These are phyloP conservation scores for Egretta garzetta DNA, from an alignment of 2,113 vertebrate species.

Conservation along the genomic window DNA sequence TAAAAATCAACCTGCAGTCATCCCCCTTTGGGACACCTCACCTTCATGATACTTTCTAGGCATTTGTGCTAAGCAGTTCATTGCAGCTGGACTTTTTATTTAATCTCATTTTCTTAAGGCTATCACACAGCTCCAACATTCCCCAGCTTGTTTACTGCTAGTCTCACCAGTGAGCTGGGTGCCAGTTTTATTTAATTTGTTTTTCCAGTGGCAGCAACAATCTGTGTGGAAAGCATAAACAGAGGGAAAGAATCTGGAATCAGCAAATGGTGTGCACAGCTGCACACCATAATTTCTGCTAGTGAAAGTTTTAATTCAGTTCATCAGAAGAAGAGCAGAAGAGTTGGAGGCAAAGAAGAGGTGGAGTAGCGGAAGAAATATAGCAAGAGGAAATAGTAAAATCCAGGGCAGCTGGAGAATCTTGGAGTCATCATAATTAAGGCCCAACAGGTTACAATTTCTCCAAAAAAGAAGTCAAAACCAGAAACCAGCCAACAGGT, in stretches of 20 bases:
- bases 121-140: conserved; percentile 19
- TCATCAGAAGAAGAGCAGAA: conserved; percentile 57
- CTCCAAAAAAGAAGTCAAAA: neutral
- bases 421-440: conserved; percentile 59
- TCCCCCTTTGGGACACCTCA: neutral
- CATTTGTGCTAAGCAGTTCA: conserved; percentile 5
- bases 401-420: conserved; percentile 64
- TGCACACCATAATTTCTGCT: conserved; percentile 60
- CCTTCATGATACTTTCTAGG: conserved; percentile 52
- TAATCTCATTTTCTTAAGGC: conserved; percentile 35
- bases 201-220: conserved; percentile 72
- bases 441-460: conserved; percentile 49
- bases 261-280: conserved; percentile 66
- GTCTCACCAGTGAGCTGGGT: conserved; percentile 11
- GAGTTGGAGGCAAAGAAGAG: conserved; percentile 49
- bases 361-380: conserved; percentile 63
- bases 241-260: conserved; percentile 51
- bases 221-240: conserved; percentile 60
- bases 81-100: conserved; percentile 46
- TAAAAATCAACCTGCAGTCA: neutral
- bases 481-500: neutral
- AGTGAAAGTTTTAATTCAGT: conserved; percentile 66
- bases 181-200: conserved; percentile 64
- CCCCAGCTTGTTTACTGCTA: conserved; percentile 49
- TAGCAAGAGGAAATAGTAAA: conserved; percentile 60